Percentiles rank a stretch among this genome's conserved stretches.
phyloP scores from a whole-genome alignment of 2,888 invertebrate species.

The Sarcophaga variegata region DNA sequence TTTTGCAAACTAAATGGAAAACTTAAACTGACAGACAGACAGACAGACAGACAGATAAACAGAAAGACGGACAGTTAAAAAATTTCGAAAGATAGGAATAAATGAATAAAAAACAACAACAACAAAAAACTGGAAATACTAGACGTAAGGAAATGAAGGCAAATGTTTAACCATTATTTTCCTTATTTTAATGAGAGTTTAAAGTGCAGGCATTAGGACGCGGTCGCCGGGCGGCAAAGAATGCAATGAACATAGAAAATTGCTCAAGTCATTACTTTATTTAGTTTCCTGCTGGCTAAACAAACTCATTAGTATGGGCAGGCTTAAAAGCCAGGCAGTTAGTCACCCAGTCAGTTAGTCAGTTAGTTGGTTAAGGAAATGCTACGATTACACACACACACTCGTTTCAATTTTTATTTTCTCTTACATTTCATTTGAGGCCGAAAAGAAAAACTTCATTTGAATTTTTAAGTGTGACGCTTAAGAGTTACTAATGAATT shows the following conservation, averaged over 20 bases:
- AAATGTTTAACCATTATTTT: slow-evolving; percentile 14
- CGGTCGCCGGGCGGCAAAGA: neutral
- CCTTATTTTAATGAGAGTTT: slow-evolving; percentile 46
- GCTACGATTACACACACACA: too few relatives aligned
- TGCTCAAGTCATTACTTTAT: slow-evolving; percentile 45
- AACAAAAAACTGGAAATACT: neutral
- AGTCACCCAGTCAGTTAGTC: neutral
- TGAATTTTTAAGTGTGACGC: slow-evolving; percentile 54
- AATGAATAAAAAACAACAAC: neutral
- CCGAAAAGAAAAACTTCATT: slow-evolving; percentile 25
- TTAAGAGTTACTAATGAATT: slow-evolving; percentile 60
- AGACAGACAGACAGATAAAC: neutral
- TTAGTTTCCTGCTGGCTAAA: slow-evolving; percentile 46
- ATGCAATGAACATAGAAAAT: neutral
- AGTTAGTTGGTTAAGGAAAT: neutral
- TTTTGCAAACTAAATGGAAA: neutral
- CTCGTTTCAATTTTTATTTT: neutral
- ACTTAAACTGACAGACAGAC: neutral
- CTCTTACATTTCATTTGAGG: neutral
- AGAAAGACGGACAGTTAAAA: neutral
- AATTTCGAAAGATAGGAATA: neutral
- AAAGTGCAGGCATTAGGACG: slow-evolving; percentile 3
- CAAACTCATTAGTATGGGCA: slow-evolving; percentile 48
- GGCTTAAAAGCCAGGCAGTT: slow-evolving; percentile 34
- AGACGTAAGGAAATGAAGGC: neutral